These are phyloP conservation scores for Thera obeliscata DNA, from an alignment of 2,888 invertebrate species.

Conservation along the genomic window DNA sequence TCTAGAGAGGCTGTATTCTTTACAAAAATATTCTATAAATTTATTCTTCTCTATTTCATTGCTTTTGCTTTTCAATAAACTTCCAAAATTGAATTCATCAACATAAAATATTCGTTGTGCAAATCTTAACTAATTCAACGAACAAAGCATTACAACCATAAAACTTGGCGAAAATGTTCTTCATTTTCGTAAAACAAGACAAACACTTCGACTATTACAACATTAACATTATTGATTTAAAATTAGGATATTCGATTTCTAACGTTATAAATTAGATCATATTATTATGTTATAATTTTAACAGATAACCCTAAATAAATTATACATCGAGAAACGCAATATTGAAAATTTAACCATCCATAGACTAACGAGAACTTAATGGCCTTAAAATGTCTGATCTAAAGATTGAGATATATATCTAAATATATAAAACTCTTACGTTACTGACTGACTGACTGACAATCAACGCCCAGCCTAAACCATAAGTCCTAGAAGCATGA, in stretches of 20 bases:
- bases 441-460: too few relatives aligned
- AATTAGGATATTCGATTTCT: constrained; percentile 35
- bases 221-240: constrained; percentile 22
- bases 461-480: too few relatives aligned
- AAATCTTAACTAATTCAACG: constrained; percentile 3
- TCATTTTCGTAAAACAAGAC: background rate
- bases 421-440: too few relatives aligned
- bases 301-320: constrained; percentile 8
- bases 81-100: constrained; percentile 1
- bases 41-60: constrained; percentile 1
- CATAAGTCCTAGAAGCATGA: too few relatives aligned
- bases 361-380: too few relatives aligned
- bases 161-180: background rate
- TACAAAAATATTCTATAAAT: constrained; percentile 36
- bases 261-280: constrained; percentile 32
- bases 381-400: constrained; percentile 4
- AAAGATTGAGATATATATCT: constrained; percentile 7
- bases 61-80: constrained; percentile 1
- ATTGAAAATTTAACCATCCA: constrained; percentile 3
- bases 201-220: background rate
- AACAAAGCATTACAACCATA: background rate
- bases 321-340: constrained; percentile 2
- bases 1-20: constrained; percentile 1
- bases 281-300: constrained; percentile 5
- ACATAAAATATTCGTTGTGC: constrained; percentile 14